A percentile compares a stretch with the other conserved stretches of the same genome.
These are phyloP conservation scores for Rhopalosiphum nymphaeae DNA, from an alignment of 2,888 invertebrate genomes.

Conservation along the genomic window DNA sequence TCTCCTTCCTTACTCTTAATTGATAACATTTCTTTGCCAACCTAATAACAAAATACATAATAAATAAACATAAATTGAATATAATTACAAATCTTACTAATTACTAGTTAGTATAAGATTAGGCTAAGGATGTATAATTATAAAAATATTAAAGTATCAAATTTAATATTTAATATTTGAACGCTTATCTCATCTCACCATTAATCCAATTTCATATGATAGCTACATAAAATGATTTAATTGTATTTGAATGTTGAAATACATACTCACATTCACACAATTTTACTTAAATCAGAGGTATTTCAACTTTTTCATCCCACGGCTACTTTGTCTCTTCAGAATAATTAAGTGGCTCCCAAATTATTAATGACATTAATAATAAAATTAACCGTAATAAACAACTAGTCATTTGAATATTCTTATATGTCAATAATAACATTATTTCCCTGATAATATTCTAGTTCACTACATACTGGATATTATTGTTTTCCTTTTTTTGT, in stretches of 20 bases:
- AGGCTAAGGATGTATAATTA: background rate
- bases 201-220: conserved; percentile 62
- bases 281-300: background rate
- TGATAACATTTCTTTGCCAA: conserved; percentile 92
- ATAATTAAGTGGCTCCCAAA: background rate
- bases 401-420: background rate
- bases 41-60: conserved; percentile 73
- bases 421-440: background rate
- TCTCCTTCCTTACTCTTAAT: conserved; percentile 90
- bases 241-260: conserved; percentile 23
- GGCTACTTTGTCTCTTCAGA: background rate
- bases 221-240: conserved; percentile 46
- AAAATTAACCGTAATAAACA: background rate
- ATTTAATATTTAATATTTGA: conserved; percentile 19
- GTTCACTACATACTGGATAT: background rate
- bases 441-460: background rate
- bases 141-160: background rate
- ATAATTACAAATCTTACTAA: background rate
- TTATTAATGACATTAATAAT: background rate
- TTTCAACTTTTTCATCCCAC: background rate
- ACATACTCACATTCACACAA: background rate
- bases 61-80: conserved; percentile 69
- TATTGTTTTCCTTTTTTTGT: background rate
- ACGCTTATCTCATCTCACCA: conserved; percentile 45
- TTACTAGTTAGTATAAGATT: background rate